Conservation (phyloP, 2,797 vertebrate species). For the Ctenosaura bakeri region DNA sequence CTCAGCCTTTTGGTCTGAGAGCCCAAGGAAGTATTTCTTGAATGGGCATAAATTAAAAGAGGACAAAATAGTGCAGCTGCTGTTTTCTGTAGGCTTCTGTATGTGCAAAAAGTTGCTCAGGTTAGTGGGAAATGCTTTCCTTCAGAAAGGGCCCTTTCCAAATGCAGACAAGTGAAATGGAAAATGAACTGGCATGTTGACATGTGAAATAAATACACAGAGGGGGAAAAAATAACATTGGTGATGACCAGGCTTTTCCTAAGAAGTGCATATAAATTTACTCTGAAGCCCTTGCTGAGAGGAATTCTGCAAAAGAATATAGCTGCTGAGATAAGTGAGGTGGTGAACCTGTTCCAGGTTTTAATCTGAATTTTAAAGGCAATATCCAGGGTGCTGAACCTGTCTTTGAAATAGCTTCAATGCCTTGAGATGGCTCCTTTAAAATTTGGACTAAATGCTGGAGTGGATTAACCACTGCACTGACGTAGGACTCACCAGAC, state of each 20-base stretch:
- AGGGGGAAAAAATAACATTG: not conserved
- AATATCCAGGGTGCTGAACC: too few species aligned
- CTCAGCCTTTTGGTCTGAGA: not conserved
- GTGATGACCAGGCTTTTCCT: not conserved
- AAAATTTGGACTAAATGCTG: too few species aligned
- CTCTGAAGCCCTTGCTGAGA: constrained; percentile 10
- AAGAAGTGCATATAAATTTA: constrained; percentile 5
- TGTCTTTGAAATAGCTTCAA: too few species aligned
- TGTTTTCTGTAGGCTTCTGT: not conserved
- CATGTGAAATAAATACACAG: not conserved
- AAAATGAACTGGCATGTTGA: not conserved
- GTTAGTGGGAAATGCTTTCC: not conserved
- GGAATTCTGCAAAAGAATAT: not conserved
- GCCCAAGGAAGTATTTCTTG: not conserved
- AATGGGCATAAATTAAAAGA: not conserved
- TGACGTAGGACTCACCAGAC: too few species aligned
- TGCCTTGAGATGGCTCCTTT: too few species aligned
- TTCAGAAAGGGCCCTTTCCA: not conserved
- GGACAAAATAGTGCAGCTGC: not conserved
- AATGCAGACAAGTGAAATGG: not conserved
- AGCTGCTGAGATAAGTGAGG: not conserved
- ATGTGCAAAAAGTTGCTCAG: not conserved
- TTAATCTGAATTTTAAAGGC: too few species aligned
- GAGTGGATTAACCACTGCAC: too few species aligned
- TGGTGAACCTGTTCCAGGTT: too few species aligned